Evolutionary conservation across 2,113 vertebrate species (phyloP), one percentile per base, ranked within the genome.

Genomic region (Ovis aries): DNA sequence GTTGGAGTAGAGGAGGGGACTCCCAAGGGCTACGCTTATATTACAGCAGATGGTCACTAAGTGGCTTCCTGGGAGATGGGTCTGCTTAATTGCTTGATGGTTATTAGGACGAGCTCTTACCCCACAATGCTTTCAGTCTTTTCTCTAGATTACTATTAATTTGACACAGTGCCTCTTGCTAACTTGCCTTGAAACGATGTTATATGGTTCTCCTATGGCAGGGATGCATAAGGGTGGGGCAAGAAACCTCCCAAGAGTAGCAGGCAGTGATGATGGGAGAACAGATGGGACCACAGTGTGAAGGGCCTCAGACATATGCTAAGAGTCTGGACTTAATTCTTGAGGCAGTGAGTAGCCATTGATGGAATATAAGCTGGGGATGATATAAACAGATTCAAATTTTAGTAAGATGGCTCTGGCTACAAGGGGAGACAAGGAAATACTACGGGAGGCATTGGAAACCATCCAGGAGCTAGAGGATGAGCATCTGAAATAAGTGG

Each of bases 41-140:
- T n/a, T 50, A 88, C 60, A 92, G 60, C 96, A 98, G 97, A 98
- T 97, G 95, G 96, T 25, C 95, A 90, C 92, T 94, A 94, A 96
- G 92, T 98, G 95, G 90, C 97, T 97, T 97, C 98, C 94, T 92
- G 45, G 90, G 94, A 88, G 64, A 23, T 7, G 6, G 81, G 74
- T 88, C 92, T 96, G 94, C 81, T 55, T 94, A 82, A 94, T 40
- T 85, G 67, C 50, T 83, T 12, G 19, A 59, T 78, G 50, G 90
- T 92, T 96, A 81, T 96, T 85, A 67, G 90, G 94, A 78, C 88
- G 80, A 95, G 77, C 36, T 87, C 71, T 97, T 95, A 55, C 80
- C 91, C 71, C 43, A 77, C 87, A 83, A 81, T 67, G n/a, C 94
- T 97, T 95, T 55, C n/a, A 29, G 29, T 94, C 60, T 97, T 96